Base-by-base conservation (phyloP, 2,797 vertebrate species). In the Sorex maritimensis region DNA sequence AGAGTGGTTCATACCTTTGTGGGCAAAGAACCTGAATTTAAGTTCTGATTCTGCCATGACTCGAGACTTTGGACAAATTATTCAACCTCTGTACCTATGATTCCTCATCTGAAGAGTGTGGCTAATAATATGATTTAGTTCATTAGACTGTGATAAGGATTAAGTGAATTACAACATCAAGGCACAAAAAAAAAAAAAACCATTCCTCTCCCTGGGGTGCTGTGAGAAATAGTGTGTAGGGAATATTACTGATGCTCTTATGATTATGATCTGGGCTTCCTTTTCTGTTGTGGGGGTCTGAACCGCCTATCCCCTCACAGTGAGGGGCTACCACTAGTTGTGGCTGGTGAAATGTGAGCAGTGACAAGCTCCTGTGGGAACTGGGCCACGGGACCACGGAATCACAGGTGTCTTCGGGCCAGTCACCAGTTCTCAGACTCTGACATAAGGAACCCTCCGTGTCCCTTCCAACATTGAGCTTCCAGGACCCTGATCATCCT, bases 241-340 rank as follows among this genome's bases (percentile, higher is more conserved):
- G 52, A 69, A 46, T 67, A 21, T 30, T 63, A 63, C 81, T 90
- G 28, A 81, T 24, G 17, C 74, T 55, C 17, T 44, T 44, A 44
- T 44, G 38, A 67, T 44, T 44, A 44, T 44, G 38, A 67, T 81
- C 41, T 71, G 52, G 52, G 38, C 81, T 79, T 88, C 34, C 74
- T 95, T 81, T 80, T 72, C 55, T 93, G 83, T 78, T 44, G 6
- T 26, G 34, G 13, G 28, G 75, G 34, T 92, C 78, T 92, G 28
- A 63, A 63, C 41, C 82, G 77, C 19, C 44, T 81, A 44, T 10
- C 23, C 1, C 24, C 74, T 75, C 49, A 4, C 30, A 75, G 49
- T 71, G 82, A 92, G 26, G 9, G 9, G 11, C n/a, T n/a, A 85
- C 26, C 78, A 68, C 85, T 63, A 58, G n/a, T 85, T 93, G 34